phyloP scores from a whole-genome alignment of 2,888 invertebrate species.

The Monopis laevigella region DNA sequence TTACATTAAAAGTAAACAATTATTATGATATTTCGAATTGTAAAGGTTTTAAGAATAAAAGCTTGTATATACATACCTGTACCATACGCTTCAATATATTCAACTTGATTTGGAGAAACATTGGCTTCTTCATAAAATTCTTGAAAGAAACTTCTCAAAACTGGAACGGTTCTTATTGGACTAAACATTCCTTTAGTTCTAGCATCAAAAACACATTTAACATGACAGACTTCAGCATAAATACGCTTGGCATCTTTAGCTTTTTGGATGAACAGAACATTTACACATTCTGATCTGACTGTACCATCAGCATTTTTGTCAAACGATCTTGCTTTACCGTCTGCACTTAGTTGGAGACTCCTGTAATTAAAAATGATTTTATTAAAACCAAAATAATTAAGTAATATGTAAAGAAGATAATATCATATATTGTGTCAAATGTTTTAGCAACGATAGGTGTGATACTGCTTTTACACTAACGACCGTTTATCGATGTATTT shows the following conservation, averaged over 20 bases:
- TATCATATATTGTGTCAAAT: no score
- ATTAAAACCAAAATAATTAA: no score
- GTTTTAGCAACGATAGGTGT: no score
- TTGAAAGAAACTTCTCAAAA: neutral
- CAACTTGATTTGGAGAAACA: conserved; percentile 5
- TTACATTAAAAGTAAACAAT: no score
- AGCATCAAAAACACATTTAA: conserved; percentile 71
- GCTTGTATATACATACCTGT: conserved; percentile 9
- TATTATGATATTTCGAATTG: no score
- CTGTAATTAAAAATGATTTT: neutral
- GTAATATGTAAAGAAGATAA: no score
- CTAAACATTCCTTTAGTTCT: neutral
- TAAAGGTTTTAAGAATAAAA: no score
- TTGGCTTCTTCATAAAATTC: conserved; percentile 6
- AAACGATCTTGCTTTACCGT: conserved; percentile 88
- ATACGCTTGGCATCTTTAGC: conserved; percentile 66
- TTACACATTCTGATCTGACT: conserved; percentile 77
- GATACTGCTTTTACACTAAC: no score
- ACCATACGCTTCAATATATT: conserved; percentile 6
- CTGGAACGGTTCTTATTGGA: neutral
- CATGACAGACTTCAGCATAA: conserved; percentile 69
- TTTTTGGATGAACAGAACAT: conserved; percentile 75
- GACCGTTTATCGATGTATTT: no score
- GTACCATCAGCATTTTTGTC: conserved; percentile 82
- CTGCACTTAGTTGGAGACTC: conserved; percentile 63